Base-by-base conservation (phyloP, 2,797 vertebrate species). In the Anabacerthia variegaticeps region DNA sequence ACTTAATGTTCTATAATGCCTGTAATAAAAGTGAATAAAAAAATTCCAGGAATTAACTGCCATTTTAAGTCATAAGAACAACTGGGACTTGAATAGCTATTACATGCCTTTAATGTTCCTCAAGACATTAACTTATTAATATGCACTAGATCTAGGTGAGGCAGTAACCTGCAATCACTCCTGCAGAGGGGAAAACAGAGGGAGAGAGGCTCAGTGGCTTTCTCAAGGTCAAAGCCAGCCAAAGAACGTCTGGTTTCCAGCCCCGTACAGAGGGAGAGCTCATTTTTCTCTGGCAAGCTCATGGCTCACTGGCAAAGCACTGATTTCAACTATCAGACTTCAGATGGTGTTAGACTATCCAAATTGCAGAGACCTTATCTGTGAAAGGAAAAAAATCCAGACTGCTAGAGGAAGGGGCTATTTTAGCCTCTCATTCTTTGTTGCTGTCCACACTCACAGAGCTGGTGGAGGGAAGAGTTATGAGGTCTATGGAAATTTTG, bases 161-260 rank as follows among this genome's bases (percentile, higher is more conserved):
- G 88, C 43, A 75, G 79, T 62, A 92, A 62, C 55, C 58, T 52
- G 66, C 23, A 84, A 55, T 59, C 16, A 54, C 54, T 81, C 58
- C 73, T 73, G 46, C 37, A 90, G 82, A 76, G 26, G 66, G 28
- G 43, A 49, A 83, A 92, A 68, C 1, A 71, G 43, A 85, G 67
- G 48, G 4, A 43, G 62, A 90, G 69, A 74, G 67, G 34, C 62
- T 93, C 67, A 39, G 77, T 61, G 75, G 80, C 52, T 94, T 93
- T 90, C 37, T 77, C 87, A 94, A 85, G 91, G 93, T 96, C 84
- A 94, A 67, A 80, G 41, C 54, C 26, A 82, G 43, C 43, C 93
- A 91, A 89, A 62, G 41, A 59, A 85, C 68, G 72, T 75, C 80
- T 82, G 88, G 34, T 37, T 94, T 79, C 75, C 37, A 65, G 68